Evolutionary conservation across 2,888 invertebrate species (phyloP).

Genomic region (Temnothorax rugatulus): DNA sequence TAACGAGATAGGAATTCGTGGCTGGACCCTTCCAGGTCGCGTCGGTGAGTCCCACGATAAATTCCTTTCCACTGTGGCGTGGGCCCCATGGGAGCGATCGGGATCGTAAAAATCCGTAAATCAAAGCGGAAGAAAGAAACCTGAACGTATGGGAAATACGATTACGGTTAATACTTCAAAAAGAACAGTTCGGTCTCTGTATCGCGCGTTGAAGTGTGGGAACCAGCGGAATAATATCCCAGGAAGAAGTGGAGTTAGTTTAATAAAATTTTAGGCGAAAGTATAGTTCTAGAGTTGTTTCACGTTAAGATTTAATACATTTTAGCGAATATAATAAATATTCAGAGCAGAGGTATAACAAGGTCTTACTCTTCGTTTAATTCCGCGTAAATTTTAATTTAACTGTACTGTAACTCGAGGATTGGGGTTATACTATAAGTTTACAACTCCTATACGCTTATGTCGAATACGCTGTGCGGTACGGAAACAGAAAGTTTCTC

Average conservation of each 20-base stretch:
- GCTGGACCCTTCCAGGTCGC: slow-evolving; percentile 36
- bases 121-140: slow-evolving; percentile 1
- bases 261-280: neutral
- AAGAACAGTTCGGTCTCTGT: neutral
- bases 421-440: neutral
- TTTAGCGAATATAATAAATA: neutral
- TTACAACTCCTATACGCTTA: neutral
- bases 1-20: slow-evolving; percentile 45
- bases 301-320: neutral
- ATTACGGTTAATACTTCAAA: neutral
- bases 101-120: neutral
- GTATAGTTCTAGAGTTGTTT: neutral
- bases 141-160: neutral
- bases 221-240: neutral
- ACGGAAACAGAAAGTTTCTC: slow-evolving; percentile 45
- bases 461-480: neutral
- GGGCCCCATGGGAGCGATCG: neutral
- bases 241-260: neutral
- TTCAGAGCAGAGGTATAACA: neutral
- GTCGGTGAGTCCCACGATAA: slow-evolving; percentile 45
- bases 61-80: slow-evolving; percentile 11
- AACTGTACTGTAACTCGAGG: neutral
- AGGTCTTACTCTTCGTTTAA: neutral
- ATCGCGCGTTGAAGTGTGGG: neutral
- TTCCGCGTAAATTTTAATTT: neutral